A percentile compares a stretch with the other conserved stretches of the same genome.
Evolutionary conservation across 2,888 invertebrate species (phyloP).

Genomic region (Trissolcus brochymenae): DNA sequence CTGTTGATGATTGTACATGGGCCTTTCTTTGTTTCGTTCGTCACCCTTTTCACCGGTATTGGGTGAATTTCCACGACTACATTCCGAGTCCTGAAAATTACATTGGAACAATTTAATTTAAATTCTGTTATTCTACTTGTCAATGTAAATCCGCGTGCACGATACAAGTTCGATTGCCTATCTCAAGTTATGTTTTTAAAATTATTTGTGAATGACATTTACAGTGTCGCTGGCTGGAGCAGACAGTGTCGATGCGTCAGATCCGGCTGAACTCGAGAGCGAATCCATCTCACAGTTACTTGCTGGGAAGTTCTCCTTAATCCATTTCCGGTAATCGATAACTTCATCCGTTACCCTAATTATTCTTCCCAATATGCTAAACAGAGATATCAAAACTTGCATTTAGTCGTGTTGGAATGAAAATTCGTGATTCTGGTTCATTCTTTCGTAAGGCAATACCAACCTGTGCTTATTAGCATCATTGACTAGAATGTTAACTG

Average conservation of each 20-base stretch:
- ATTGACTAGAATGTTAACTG: slow-evolving; percentile 77
- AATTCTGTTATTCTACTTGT: neutral
- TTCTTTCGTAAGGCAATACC: neutral
- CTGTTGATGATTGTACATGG: slow-evolving; percentile 68
- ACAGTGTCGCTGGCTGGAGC: slow-evolving; percentile 75
- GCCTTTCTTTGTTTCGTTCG: slow-evolving; percentile 70
- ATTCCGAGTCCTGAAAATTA: slow-evolving; percentile 71
- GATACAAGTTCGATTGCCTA: neutral
- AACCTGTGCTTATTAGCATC: slow-evolving; percentile 78
- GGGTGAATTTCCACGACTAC: slow-evolving; percentile 75
- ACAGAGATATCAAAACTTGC: slow-evolving; percentile 41
- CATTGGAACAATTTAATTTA: slow-evolving; percentile 8
- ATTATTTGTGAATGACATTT: slow-evolving; percentile 34
- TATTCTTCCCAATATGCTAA: slow-evolving; percentile 90
- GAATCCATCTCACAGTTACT: slow-evolving; percentile 71
- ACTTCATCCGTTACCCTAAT: slow-evolving; percentile 96
- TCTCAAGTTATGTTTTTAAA: neutral
- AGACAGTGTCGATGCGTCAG: slow-evolving; percentile 74
- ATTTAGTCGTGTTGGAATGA: neutral
- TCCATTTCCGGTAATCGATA: slow-evolving; percentile 83
- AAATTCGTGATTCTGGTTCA: slow-evolving; percentile 1
- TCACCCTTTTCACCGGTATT: slow-evolving; percentile 72
- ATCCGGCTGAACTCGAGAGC: slow-evolving; percentile 74
- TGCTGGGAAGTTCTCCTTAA: slow-evolving; percentile 78
- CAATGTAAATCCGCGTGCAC: neutral